A percentile compares a stretch with the other conserved stretches of the same genome.
These are phyloP conservation scores for Equus quagga DNA, from an alignment of 2,113 vertebrate species.

Conservation along the genomic window DNA sequence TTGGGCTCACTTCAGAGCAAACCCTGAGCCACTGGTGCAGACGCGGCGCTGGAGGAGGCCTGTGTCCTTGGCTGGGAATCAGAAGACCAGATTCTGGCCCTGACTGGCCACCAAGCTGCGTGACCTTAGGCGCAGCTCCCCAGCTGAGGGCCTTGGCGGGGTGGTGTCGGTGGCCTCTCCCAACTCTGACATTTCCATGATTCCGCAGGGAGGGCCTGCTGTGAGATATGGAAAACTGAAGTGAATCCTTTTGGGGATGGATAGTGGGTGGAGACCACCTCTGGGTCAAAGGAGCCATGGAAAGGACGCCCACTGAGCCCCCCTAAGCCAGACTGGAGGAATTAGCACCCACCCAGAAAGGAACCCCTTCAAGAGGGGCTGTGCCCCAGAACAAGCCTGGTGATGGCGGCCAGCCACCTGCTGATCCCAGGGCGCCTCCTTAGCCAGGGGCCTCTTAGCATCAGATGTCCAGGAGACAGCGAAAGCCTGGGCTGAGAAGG, in stretches of 20 bases:
- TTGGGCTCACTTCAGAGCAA: not conserved
- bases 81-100: not conserved
- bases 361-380: not conserved
- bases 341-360: not conserved
- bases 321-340: not conserved
- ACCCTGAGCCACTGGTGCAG: not conserved
- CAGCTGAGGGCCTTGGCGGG: not conserved
- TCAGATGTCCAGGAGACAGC: not conserved
- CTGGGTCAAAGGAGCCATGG: not conserved
- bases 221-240: too few relatives aligned
- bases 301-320: not conserved
- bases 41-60: not conserved
- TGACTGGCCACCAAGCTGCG: not conserved
- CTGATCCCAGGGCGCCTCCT: not conserved
- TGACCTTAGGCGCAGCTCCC: not conserved
- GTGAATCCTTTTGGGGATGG: not conserved
- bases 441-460: not conserved
- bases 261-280: not conserved
- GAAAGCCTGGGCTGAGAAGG: not conserved
- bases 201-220: not conserved
- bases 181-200: accelerated
- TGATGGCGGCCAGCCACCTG: not conserved
- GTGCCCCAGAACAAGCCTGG: not conserved
- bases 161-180: too few relatives aligned
- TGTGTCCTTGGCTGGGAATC: not conserved